Base-by-base conservation (phyloP, 2,888 invertebrate genomes). In the Yponomeuta malinellus region DNA sequence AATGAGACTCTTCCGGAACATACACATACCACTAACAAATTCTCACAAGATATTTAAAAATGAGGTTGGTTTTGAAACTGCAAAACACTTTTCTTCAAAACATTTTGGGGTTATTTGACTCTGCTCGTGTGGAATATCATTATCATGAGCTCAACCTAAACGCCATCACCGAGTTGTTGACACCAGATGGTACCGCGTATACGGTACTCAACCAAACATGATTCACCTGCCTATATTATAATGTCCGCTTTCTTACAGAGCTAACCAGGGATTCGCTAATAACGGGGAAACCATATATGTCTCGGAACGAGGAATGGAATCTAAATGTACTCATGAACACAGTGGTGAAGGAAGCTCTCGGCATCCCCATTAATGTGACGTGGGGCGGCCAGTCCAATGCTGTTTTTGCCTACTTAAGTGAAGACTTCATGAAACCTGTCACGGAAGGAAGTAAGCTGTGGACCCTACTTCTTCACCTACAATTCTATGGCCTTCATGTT, bases 381-480 rank as follows among this genome's bases (percentile, higher is more conserved):
- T 97, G 96, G 95, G 95, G 95, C 70, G 91, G 90, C 0, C 94
- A 94, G 78, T 93, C 94, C 9, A 72, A 76, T 6, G 68, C 73
- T 0, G 96, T 96, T 0, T 97, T 96, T 78, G 75, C 80, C 37
- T 82, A 85, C 48, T 90, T 96, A 63, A 76, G 80, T 10, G 93
- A 76, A 8, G 97, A 97, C 80, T 97, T 97, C 79, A 97, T 97
- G 97, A 96, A 95, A 81, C 96, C 97, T 0, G 96, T 95, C 37
- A 94, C 94, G 3, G 87, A 94, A 72, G 84, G 87, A 76, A 85
- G 90, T 91, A 71, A 82, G 88, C 83, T 31, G 33, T 33, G 33
- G 5, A 8, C 2, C n/a, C 15, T 15, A n/a, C n/a, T 63, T 63
- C 8, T 43, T 8, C 43, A 43, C 2, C n/a, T 31, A 5, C 29